Evolutionary conservation across 2,797 vertebrate species (phyloP).

Genomic region (Paguma larvata): DNA sequence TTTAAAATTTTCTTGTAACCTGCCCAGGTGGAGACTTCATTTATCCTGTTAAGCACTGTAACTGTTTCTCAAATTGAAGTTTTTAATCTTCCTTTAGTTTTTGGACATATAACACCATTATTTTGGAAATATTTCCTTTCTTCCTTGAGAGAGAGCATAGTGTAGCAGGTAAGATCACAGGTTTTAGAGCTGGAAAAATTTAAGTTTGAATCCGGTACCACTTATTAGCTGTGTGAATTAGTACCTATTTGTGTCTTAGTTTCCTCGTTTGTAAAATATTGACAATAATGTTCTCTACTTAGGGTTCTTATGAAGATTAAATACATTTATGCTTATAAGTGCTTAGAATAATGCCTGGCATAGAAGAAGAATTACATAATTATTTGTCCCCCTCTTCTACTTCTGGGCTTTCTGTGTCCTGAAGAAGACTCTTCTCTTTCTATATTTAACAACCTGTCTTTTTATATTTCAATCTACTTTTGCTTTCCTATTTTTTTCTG

Average conservation of each 20-base stretch:
- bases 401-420: neutral
- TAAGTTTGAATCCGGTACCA: neutral
- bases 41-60: neutral
- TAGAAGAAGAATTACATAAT: neutral
- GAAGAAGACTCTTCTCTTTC: neutral
- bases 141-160: neutral
- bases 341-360: neutral
- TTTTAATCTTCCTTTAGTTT: constrained; percentile 14
- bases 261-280: neutral
- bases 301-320: constrained; percentile 8
- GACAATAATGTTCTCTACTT: neutral
- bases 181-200: neutral
- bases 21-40: neutral
- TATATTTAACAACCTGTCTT: neutral
- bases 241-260: neutral
- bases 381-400: neutral
- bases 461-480: neutral
- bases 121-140: neutral
- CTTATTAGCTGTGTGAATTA: neutral
- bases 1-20: constrained; percentile 3
- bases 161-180: neutral
- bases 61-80: neutral
- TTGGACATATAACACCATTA: neutral
- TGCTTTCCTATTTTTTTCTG: neutral
- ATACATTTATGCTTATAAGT: neutral